A percentile compares a stretch with the other conserved stretches of the same genome.
phyloP scores from a whole-genome alignment of 2,113 vertebrate genomes.

The Charina bottae region DNA sequence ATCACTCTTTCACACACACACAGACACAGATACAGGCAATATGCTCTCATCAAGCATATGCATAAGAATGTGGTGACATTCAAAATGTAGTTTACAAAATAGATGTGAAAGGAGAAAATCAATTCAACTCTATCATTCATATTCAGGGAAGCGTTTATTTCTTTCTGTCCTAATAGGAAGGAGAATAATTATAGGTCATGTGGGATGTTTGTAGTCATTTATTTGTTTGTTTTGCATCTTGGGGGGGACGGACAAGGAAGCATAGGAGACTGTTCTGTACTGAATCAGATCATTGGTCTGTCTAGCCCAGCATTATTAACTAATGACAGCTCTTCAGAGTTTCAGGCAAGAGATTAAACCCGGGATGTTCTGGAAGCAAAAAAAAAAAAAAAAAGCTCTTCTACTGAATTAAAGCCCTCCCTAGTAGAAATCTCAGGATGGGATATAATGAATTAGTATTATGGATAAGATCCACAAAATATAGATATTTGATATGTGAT shows the following conservation, averaged over 20 bases:
- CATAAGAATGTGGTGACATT: background rate
- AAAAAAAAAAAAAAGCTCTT: background rate
- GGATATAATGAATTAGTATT: background rate
- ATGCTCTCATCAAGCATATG: background rate
- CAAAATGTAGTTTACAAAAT: background rate
- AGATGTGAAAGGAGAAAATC: background rate
- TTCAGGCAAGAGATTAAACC: background rate
- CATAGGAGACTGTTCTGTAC: background rate
- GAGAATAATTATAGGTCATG: background rate
- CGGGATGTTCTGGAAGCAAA: background rate
- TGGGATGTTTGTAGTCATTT: background rate
- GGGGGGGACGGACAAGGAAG: background rate
- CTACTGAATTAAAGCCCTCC: background rate
- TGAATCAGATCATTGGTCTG: background rate
- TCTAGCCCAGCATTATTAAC: background rate
- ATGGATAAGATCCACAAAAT: background rate
- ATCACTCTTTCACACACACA: background rate
- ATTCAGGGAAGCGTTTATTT: background rate
- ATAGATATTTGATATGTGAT: background rate
- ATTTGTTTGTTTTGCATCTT: background rate
- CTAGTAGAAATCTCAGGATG: background rate
- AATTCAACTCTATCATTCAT: background rate
- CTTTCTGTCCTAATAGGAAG: background rate
- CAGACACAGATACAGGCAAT: background rate
- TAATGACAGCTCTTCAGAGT: background rate